Evolutionary conservation across 2,113 vertebrate genomes (phyloP).

Genomic region (Lanius ludovicianus): DNA sequence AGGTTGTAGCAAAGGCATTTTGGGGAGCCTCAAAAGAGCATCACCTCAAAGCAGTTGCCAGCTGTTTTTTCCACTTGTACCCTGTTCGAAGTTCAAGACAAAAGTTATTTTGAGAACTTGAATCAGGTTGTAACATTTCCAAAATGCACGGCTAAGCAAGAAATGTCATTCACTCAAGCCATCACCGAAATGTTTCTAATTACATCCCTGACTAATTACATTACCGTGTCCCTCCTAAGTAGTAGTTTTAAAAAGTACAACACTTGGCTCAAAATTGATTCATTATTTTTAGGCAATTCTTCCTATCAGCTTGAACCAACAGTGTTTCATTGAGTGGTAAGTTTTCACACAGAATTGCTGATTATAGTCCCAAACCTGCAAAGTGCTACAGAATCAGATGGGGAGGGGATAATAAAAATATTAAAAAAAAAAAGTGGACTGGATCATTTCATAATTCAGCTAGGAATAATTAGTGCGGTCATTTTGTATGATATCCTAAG

Average conservation of each 20-base stretch:
- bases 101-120: neutral
- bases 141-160: neutral
- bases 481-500: neutral
- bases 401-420: neutral
- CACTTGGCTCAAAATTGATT: neutral
- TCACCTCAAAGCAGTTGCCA: neutral
- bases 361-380: neutral
- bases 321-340: neutral
- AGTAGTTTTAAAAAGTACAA: neutral
- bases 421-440: neutral
- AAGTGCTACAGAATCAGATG: neutral
- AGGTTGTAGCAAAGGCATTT: neutral
- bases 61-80: neutral
- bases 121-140: neutral
- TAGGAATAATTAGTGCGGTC: neutral
- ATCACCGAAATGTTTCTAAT: neutral
- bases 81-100: neutral
- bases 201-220: constrained; percentile 2
- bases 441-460: neutral
- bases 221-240: neutral
- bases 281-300: constrained; percentile 12
- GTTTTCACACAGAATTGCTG: neutral
- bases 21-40: neutral
- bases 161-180: neutral
- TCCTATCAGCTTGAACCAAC: neutral